These are phyloP conservation scores for Tetranychus truncatus DNA, from an alignment of 2,888 invertebrate species.

Conservation along the genomic window DNA sequence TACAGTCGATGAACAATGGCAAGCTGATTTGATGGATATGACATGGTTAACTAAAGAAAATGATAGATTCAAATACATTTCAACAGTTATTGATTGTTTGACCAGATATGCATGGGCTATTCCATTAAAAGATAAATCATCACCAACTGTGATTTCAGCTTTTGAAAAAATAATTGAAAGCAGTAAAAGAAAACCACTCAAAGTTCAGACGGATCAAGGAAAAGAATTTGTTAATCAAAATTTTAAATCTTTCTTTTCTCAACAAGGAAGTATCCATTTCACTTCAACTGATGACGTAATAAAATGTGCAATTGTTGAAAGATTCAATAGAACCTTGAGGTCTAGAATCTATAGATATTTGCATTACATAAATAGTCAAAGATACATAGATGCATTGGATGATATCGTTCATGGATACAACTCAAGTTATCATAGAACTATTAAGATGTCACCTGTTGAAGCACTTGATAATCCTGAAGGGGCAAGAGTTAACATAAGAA, in stretches of 20 bases:
- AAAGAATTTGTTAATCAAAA: constrained; percentile 22
- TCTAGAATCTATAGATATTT: constrained; percentile 29
- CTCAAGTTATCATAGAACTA: background rate
- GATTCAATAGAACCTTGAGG: constrained; percentile 28
- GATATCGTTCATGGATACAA: background rate
- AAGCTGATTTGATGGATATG: constrained; percentile 25
- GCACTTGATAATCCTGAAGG: background rate
- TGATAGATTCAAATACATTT: constrained; percentile 24
- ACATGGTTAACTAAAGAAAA: constrained; percentile 19
- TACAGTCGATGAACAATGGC: constrained; percentile 26
- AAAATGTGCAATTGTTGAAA: constrained; percentile 29
- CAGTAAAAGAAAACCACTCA: background rate
- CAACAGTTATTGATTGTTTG: constrained; percentile 27
- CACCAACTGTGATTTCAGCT: constrained; percentile 12
- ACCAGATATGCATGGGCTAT: constrained; percentile 25
- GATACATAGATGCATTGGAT: background rate
- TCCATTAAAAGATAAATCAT: constrained; percentile 26
- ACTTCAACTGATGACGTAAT: constrained; percentile 26
- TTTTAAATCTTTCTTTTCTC: background rate
- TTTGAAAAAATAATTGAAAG: background rate
- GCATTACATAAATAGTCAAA: constrained; percentile 24
- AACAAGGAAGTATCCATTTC: constrained; percentile 22
- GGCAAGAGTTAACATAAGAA: background rate
- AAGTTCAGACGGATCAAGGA: constrained; percentile 24
- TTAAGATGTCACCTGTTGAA: background rate